These are phyloP conservation scores for Chaetophractus vellerosus DNA, from an alignment of 2,797 vertebrate genomes.

Conservation along the genomic window DNA sequence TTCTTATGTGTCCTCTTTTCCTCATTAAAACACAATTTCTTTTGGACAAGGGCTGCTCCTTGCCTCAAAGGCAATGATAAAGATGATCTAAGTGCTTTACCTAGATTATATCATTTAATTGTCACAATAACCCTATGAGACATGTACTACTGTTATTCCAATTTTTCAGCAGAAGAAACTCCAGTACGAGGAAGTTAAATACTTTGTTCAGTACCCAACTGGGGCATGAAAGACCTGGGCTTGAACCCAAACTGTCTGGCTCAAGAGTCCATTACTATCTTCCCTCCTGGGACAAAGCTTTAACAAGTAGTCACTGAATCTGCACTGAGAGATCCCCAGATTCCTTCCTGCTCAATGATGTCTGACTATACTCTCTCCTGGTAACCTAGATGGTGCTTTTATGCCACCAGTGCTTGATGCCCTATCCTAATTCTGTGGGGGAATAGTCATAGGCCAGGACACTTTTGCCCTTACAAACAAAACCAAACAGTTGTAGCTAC, in stretches of 20 bases:
- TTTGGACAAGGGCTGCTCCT: not conserved
- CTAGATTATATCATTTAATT: not conserved
- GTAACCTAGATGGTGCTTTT: not conserved
- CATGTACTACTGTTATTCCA: not conserved
- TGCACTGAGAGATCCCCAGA: not conserved
- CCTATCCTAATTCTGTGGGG: not conserved
- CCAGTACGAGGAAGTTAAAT: not conserved
- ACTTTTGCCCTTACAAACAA: not conserved
- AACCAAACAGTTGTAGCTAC: too few species aligned
- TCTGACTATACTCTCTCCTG: not conserved
- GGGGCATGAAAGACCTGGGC: not conserved
- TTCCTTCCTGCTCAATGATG: not conserved
- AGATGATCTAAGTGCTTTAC: rapidly evolving
- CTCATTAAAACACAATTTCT: not conserved
- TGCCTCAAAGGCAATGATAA: not conserved
- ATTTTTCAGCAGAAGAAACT: not conserved
- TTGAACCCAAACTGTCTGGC: not conserved
- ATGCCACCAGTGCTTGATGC: not conserved
- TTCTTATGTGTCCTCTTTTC: not conserved
- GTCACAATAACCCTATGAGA: not conserved
- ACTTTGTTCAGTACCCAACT: not conserved
- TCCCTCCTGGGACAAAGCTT: rapidly evolving
- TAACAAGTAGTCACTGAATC: rapidly evolving
- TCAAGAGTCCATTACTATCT: too few species aligned
- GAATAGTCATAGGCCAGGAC: not conserved